These are phyloP conservation scores for Forbesichthys papilliferus DNA, from an alignment of 2,113 vertebrate species.

Conservation along the genomic window DNA sequence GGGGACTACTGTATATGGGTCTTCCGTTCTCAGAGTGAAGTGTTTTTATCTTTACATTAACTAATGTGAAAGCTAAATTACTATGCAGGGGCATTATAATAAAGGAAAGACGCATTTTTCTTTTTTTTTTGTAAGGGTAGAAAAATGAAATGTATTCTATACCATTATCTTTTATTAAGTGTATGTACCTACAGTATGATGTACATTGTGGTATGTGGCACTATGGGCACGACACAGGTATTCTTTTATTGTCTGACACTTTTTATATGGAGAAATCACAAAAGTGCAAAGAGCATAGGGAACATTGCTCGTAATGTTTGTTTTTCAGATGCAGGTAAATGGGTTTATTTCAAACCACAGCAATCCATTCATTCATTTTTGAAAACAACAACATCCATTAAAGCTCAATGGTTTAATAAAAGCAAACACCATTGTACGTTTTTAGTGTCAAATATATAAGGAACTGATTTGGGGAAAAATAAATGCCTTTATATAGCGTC, in stretches of 20 bases:
- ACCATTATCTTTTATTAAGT: conserved; percentile 43
- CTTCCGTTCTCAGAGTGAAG: conserved; percentile 56
- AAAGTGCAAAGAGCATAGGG: conserved; percentile 55
- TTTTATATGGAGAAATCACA: conserved; percentile 37
- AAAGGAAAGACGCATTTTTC: conserved; percentile 51
- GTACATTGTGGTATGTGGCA: conserved; percentile 40
- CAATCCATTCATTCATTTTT: background rate
- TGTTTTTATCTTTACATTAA: conserved; percentile 64
- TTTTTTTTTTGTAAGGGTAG: conserved; percentile 60
- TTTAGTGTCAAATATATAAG: background rate
- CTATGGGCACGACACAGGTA: conserved; percentile 42
- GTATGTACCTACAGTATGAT: conserved; percentile 36
- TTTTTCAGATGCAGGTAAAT: conserved; percentile 29
- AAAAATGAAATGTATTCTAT: conserved; percentile 52
- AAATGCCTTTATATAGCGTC: conserved; percentile 34
- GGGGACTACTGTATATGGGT: conserved; percentile 32
- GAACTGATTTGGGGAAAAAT: conserved; percentile 35
- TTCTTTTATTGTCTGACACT: conserved; percentile 49
- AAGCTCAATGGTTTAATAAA: too few relatives aligned
- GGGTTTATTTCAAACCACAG: conserved; percentile 16
- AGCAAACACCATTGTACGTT: too few relatives aligned
- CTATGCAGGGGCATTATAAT: conserved; percentile 73
- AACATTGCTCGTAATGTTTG: conserved; percentile 39
- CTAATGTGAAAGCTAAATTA: conserved; percentile 71
- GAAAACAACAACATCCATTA: background rate